Conservation (phyloP, 2,888 invertebrate genomes). For the Lottia gigantea region DNA sequence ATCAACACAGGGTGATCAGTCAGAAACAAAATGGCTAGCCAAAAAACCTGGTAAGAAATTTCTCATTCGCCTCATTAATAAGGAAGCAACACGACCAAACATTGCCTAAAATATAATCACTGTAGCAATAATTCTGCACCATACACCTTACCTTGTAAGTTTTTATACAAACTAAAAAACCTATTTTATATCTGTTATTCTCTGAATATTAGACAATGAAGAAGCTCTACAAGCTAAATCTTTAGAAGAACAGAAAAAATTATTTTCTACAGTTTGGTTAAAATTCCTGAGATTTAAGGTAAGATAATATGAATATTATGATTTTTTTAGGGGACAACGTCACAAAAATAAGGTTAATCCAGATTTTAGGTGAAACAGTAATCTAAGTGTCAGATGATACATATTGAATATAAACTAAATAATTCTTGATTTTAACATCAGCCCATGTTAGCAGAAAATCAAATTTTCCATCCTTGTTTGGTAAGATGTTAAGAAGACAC, state of each 20-base stretch:
- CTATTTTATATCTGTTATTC: too few species aligned
- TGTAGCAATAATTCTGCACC: too few species aligned
- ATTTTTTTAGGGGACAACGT: background rate
- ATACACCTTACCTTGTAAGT: too few species aligned
- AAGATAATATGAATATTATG: slow-evolving; percentile 12
- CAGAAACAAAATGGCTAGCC: slow-evolving; percentile 32
- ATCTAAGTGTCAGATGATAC: too few species aligned
- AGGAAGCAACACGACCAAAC: too few species aligned
- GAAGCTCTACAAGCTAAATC: slow-evolving; percentile 12
- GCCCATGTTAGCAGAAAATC: background rate
- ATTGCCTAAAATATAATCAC: too few species aligned
- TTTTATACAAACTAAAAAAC: too few species aligned
- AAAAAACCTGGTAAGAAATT: slow-evolving; percentile 40
- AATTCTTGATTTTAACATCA: too few species aligned
- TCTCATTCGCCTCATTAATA: too few species aligned
- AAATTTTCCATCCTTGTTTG: background rate
- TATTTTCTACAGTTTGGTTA: slow-evolving; percentile 64
- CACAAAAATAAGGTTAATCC: too few species aligned
- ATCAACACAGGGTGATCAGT: slow-evolving; percentile 14
- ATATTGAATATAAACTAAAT: too few species aligned
- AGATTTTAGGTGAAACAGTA: too few species aligned
- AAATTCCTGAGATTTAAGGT: slow-evolving; percentile 60
- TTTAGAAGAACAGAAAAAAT: slow-evolving; percentile 71
- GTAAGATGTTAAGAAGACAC: background rate
- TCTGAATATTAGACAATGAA: slow-evolving; percentile 11